Evolutionary conservation across 2,888 invertebrate genomes (phyloP), one percentile per base, ranked within the genome.

Genomic region (Microctonus hyperodae): DNA sequence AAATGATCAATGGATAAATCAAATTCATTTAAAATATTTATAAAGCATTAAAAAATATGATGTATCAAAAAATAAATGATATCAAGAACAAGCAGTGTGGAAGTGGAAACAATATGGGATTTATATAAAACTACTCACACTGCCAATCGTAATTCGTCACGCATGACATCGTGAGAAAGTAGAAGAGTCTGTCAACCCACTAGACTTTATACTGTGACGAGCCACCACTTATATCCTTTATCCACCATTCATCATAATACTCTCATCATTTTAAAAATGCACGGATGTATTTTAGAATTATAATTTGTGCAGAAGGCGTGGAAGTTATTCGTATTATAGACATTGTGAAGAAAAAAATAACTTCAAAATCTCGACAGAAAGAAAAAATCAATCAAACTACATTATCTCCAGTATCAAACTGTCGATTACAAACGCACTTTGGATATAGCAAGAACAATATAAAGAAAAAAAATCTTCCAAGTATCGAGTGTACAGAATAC

Each of bases 91-190:
- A 28, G 23, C 28, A 22, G 48, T 4, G 25, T 13, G 23, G 60
- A 31, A 56, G 20, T 33, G 4, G 48, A 48, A 44, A 44, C 44
- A 6, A 44, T 44, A 44, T 16, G 16, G 16, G 16, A 5, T 44
- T 16, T 16, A 1, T 16, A 16, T 6, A 16, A 1, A 16, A 31
- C 22, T 57, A 64, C 31, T 31, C 9, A 35, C 31, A n/a, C 28
- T 61, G 58, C 48, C 57, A 40, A 66, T 70, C 58, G 72, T 72
- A 71, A 79, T 79, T 79, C 73, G 79, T 81, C 76, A 79, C 78
- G 80, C 78, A 76, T 75, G 69, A 70, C 65, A 64, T 76, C 78
- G 74, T 80, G 78, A 77, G 80, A 81, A 80, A 76, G 70, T 68
- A 58, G 60, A 62, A 69, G 60, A 63, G 37, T n/a, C n/a, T n/a